Base-by-base conservation (phyloP, 2,888 invertebrate genomes). In the Teleogryllus oceanicus region DNA sequence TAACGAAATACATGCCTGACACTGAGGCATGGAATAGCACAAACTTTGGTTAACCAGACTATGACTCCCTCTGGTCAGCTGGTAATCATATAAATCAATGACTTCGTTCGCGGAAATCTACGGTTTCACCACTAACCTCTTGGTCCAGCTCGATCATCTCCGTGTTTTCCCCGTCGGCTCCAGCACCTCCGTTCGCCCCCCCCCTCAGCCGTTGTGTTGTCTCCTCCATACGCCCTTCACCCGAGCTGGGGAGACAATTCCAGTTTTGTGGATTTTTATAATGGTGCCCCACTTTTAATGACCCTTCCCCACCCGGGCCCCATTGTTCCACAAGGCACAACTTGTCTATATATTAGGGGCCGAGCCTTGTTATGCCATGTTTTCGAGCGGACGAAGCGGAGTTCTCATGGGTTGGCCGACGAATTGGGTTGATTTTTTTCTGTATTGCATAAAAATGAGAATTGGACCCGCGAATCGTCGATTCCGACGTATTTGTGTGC, bases 261-360 rank as follows among this genome's bases (percentile, higher is more conserved):
- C 62, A n/a, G 62, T 13, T 62, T 62, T 12, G 62, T 62, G 62
- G 62, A 62, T 62, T 62, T 62, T 62, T 62, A 62, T 62, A 62
- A 62, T 62, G 62, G 62, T 62, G 62, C 62, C 62, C 62, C 62
- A 62, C 62, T 18, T 62, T 62, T 62, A 62, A 62, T 62, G 62
- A 62, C 62, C 62, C 62, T 62, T 62, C 62, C 62, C 62, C n/a
- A 18, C n/a, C 13, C 62, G 13, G 8, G 0, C 13, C 62, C 62
- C 62, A 62, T 62, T 62, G 62, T 62, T 62, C 62, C 62, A 62
- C 62, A n/a, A n/a, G 62, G 62, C 62, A 62, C 62, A 62, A 62
- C 62, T 62, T 16, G 62, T 16, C 62, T 62, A n/a, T 62, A 62
- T n/a, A n/a, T 62, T 62, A 62, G 62, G n/a, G 62, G 62, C 16